Conservation (phyloP, 1,140 invertebrate genomes). For the Drosophila ercepeae region DNA sequence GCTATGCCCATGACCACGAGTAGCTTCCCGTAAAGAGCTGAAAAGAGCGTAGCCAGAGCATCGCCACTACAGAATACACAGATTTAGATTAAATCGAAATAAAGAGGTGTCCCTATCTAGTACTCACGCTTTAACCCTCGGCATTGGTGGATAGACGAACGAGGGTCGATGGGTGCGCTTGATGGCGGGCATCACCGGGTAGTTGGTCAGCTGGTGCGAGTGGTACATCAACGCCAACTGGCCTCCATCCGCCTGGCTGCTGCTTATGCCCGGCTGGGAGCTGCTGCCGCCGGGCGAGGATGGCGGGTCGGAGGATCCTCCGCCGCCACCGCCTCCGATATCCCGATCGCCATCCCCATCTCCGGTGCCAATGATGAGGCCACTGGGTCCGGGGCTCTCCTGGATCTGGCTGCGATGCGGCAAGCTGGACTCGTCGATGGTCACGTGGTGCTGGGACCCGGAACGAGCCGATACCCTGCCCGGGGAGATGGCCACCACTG, state of each 20-base stretch:
- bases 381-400: slow-evolving; percentile 58
- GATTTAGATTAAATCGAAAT: neutral
- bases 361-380: slow-evolving; percentile 59
- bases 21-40: slow-evolving; percentile 96
- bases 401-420: slow-evolving; percentile 39
- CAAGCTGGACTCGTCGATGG: slow-evolving; percentile 81
- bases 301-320: slow-evolving; percentile 63
- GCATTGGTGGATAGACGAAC: slow-evolving; percentile 80
- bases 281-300: slow-evolving; percentile 65
- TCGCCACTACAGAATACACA: slow-evolving; percentile 53
- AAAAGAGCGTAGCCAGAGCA: slow-evolving; percentile 90
- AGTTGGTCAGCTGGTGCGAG: slow-evolving; percentile 78
- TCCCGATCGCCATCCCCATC: slow-evolving; percentile 51
- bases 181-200: slow-evolving; percentile 80
- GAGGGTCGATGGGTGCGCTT: slow-evolving; percentile 83
- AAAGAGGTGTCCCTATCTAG: neutral
- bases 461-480: slow-evolving; percentile 70
- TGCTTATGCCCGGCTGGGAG: slow-evolving; percentile 52
- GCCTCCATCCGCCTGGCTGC: slow-evolving; percentile 48
- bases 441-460: slow-evolving; percentile 80
- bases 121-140: slow-evolving; percentile 79
- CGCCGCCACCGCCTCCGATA: slow-evolving; percentile 42
- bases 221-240: slow-evolving; percentile 82
- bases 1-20: slow-evolving; percentile 96
- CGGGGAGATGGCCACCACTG: slow-evolving; percentile 88